Percentiles rank a stretch among this genome's conserved stretches.
phyloP scores from a whole-genome alignment of 2,113 vertebrate genomes.

The Delphinapterus leucas region DNA sequence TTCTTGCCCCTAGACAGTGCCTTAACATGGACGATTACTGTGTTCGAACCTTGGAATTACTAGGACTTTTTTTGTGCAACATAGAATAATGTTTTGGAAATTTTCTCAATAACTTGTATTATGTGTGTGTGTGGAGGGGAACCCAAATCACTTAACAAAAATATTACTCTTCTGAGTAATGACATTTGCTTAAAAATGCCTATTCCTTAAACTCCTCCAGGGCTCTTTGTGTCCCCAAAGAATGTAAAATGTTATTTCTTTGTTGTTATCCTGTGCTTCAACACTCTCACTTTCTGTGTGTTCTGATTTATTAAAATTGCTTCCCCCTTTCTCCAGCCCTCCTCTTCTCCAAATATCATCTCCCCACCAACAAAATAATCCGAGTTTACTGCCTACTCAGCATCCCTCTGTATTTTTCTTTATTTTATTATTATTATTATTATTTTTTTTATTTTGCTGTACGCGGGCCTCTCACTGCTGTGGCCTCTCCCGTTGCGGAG shows the following conservation, averaged over 20 bases:
- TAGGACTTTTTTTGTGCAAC: neutral
- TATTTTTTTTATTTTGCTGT: no score
- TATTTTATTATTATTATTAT: neutral
- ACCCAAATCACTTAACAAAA: neutral
- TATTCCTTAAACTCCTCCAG: neutral
- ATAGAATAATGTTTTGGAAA: neutral
- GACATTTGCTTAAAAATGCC: neutral
- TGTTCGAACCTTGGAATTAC: neutral
- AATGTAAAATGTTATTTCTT: neutral
- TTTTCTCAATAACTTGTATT: neutral
- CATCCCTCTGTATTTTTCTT: neutral
- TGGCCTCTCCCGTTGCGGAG: no score
- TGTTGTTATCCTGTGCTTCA: neutral
- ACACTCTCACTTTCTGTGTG: neutral
- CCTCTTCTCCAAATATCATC: neutral
- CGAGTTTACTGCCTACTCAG: neutral
- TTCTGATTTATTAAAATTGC: neutral
- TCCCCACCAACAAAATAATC: neutral
- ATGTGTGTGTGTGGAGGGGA: neutral
- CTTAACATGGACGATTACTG: neutral
- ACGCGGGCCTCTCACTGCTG: no score
- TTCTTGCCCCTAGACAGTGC: neutral
- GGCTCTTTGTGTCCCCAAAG: neutral
- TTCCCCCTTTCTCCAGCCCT: neutral
- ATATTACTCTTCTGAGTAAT: neutral